These are phyloP conservation scores for Drosophila fungiperda DNA, from an alignment of 2,888 invertebrate genomes.

Conservation along the genomic window DNA sequence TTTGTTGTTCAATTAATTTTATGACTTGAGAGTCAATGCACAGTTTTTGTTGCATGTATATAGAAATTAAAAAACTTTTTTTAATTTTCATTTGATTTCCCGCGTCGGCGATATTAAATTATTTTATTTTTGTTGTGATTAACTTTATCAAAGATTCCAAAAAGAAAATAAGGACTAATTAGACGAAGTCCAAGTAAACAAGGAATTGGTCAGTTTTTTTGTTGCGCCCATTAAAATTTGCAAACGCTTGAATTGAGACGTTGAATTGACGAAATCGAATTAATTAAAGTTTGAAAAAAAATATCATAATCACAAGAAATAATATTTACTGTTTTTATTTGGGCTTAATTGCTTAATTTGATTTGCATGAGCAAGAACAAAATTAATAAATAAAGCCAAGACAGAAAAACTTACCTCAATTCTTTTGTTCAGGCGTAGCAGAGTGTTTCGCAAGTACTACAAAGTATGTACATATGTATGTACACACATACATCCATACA, in stretches of 20 bases:
- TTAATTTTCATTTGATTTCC: constrained; percentile 50
- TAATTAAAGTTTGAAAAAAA: constrained; percentile 35
- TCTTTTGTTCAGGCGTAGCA: constrained; percentile 74
- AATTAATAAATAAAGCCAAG: constrained; percentile 34
- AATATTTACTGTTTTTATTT: constrained; percentile 16
- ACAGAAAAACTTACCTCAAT: constrained; percentile 67
- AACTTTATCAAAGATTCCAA: constrained; percentile 14
- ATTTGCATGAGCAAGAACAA: constrained; percentile 66
- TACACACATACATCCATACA: constrained; percentile 20
- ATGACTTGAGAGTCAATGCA: constrained; percentile 7
- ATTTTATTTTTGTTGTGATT: constrained; percentile 6
- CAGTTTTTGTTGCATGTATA: constrained; percentile 25
- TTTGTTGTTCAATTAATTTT: constrained; percentile 71
- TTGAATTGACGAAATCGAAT: constrained; percentile 27
- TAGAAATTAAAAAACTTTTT: constrained; percentile 58
- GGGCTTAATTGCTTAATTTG: constrained; percentile 73
- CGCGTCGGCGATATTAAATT: constrained; percentile 29
- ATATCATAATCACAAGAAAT: neutral
- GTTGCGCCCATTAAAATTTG: constrained; percentile 45
- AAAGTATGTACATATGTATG: constrained; percentile 20
- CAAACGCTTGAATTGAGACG: constrained; percentile 25
- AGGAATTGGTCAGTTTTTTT: constrained; percentile 39
- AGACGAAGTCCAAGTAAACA: constrained; percentile 15
- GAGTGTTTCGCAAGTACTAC: constrained; percentile 64
- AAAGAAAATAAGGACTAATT: constrained; percentile 25